Evolutionary conservation across 2,113 vertebrate genomes (phyloP).

Genomic region (Ranitomeya variabilis): DNA sequence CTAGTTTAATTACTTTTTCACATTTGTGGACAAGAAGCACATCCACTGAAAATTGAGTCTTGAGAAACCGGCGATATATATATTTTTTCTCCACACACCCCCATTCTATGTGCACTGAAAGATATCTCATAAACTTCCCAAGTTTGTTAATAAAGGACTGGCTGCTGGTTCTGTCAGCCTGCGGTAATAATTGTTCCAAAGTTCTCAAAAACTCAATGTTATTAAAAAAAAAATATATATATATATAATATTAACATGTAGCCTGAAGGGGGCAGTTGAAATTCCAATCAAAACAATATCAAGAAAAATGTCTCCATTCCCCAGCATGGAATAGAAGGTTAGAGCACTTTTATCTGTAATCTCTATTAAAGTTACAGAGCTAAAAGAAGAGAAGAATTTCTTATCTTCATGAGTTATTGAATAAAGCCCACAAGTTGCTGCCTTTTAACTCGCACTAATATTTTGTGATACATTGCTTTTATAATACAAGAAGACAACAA

Average conservation of each 20-base stretch:
- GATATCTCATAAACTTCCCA: slow-evolving; percentile 53
- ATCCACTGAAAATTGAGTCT: slow-evolving; percentile 52
- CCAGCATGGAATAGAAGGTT: neutral
- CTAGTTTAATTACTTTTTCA: slow-evolving; percentile 53
- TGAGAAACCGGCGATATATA: slow-evolving; percentile 21
- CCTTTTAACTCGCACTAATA: neutral
- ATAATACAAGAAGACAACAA: neutral
- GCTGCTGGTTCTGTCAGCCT: slow-evolving; percentile 42
- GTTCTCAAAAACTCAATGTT: slow-evolving; percentile 33
- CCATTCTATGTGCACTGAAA: slow-evolving; percentile 22
- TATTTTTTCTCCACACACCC: neutral
- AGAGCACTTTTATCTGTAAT: neutral
- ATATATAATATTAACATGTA: slow-evolving; percentile 54
- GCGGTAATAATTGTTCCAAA: slow-evolving; percentile 51
- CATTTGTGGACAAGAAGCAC: slow-evolving; percentile 46
- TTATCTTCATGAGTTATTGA: neutral
- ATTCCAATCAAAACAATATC: slow-evolving; percentile 54
- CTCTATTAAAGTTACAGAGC: neutral
- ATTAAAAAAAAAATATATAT: slow-evolving; percentile 50
- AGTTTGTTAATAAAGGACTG: slow-evolving; percentile 52
- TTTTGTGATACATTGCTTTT: neutral
- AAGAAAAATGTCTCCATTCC: slow-evolving; percentile 40
- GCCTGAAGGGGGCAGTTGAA: slow-evolving; percentile 35
- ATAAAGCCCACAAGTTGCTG: neutral
- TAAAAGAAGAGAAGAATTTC: neutral